Percentiles rank a stretch among this genome's conserved stretches.
phyloP scores from a whole-genome alignment of 2,888 invertebrate species.

The Leptura quadrifasciata region DNA sequence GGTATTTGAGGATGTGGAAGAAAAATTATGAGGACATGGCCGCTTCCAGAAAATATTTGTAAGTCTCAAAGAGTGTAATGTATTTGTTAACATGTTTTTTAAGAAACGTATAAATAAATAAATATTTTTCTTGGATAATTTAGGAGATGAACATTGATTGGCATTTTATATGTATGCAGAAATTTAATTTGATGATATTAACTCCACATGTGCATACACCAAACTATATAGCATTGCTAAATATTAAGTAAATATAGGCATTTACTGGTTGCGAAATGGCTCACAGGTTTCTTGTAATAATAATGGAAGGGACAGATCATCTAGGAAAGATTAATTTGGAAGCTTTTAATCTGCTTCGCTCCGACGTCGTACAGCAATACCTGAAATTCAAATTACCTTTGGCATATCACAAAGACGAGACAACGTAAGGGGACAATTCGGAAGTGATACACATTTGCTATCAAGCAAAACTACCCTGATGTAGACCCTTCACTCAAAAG shows the following conservation, averaged over 20 bases:
- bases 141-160: too few relatives aligned
- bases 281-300: not conserved
- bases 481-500: slow-evolving; percentile 12
- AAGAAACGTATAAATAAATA: too few relatives aligned
- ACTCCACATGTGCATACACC: not conserved
- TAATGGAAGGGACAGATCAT: not conserved
- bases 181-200: too few relatives aligned
- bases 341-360: slow-evolving; percentile 25
- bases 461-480: not conserved
- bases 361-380: slow-evolving; percentile 13
- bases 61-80: too few relatives aligned
- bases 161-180: too few relatives aligned
- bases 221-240: not conserved
- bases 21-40: too few relatives aligned
- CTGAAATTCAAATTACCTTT: slow-evolving; percentile 27
- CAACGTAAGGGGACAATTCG: slow-evolving; percentile 9
- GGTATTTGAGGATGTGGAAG: too few relatives aligned
- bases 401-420: slow-evolving; percentile 25
- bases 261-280: not conserved
- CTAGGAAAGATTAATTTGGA: slow-evolving; percentile 19
- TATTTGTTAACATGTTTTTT: too few relatives aligned
- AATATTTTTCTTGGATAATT: too few relatives aligned
- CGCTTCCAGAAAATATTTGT: too few relatives aligned
- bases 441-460: slow-evolving; percentile 18
- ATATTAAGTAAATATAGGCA: not conserved